Evolutionary conservation across 2,888 invertebrate species (phyloP), one percentile per base, ranked within the genome.

Genomic region (Plebejus anna): DNA sequence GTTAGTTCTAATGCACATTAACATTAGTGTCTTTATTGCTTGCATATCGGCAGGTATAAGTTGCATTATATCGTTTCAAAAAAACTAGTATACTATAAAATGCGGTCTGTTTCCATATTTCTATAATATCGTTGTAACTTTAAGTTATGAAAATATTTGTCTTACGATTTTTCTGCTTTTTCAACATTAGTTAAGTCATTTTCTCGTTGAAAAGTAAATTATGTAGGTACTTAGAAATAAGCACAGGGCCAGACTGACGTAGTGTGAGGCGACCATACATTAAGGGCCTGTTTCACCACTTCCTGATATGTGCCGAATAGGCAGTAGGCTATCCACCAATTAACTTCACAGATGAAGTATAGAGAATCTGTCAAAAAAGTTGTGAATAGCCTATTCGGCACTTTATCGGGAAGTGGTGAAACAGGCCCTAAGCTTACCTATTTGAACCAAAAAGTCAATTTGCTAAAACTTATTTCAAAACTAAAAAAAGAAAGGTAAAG

Each of bases 1-100:
- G 85, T 86, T 83, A 86, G 51, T 77, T 70, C 77, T 76, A 71
- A 76, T 75, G 76, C 42, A 22, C 70, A 61, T 75, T 76, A 76
- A 75, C 77, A 76, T 75, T 78, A 78, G 61, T 78, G 75, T 78
- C 72, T 77, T 76, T 77, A 75, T 61, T 47, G 38, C 22, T 61
- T 75, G 42, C 61, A 66, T 57, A 28, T 61, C 51, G 73, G 51
- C 42, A 42, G 38, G 55, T 16, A 51, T 55, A 32, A 11, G 6
- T 73, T 32, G 47, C 28, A 51, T 51, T 55, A 32, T 51, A 36
- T 1, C 32, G 32, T 36, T 66, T 32, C 4, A 13, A 5, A 13
- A 32, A 13, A 28, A 61, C 28, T 59, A 59, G 7, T 59, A 22
- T 59, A 4, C 7, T 22, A 22, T 9, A 22, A 59, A 59, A 59